Base-by-base conservation (phyloP, 2,797 vertebrate species). In the Toxotes lorentzi region DNA sequence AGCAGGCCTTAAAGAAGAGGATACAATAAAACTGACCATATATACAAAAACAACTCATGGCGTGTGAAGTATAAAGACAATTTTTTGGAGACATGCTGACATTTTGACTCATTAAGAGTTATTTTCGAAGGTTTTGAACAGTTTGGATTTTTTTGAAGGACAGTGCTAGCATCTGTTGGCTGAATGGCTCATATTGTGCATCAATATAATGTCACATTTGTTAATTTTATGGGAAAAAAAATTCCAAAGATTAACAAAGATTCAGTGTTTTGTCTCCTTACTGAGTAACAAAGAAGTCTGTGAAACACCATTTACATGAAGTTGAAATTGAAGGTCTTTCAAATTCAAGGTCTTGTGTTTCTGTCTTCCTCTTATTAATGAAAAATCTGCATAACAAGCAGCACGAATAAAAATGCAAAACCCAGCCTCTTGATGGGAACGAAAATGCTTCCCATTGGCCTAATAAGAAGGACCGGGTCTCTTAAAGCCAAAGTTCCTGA, bases 1-100 rank as follows among this genome's bases (percentile, higher is more conserved):
- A 95, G 92, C 54, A 94, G 96, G 85, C 97, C 97, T 74, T 97
- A 67, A 90, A 62, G 51, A 57, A 45, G 10, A 57, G 19, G 4
- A 78, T 24, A 14, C 19, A 53, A 59, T 59, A 61, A 40, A 43
- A 23, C 0, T 41, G 23, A n/a, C 13, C 24, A 30, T n/a, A 19
- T 13, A 35, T 19, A 51, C 34, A 56, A 32, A 45, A 45, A 54
- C 6, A 17, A 17, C 1, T 53, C 16, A 38, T 13, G 23, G 47
- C 13, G 34, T 41, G 24, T 56, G 1, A 16, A 35, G 13, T 58
- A 24, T 4, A 4, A 50, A n/a, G 7, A 40, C n/a, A 32, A 24
- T 54, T 17, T 7, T 58, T 27, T 23, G 12, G 61, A 61, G 40
- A 38, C 57, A 35, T 62, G 48, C 23, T 45, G 43, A 66, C 48